phyloP scores from a whole-genome alignment of 2,113 vertebrate genomes.

The Varanus salvator region DNA sequence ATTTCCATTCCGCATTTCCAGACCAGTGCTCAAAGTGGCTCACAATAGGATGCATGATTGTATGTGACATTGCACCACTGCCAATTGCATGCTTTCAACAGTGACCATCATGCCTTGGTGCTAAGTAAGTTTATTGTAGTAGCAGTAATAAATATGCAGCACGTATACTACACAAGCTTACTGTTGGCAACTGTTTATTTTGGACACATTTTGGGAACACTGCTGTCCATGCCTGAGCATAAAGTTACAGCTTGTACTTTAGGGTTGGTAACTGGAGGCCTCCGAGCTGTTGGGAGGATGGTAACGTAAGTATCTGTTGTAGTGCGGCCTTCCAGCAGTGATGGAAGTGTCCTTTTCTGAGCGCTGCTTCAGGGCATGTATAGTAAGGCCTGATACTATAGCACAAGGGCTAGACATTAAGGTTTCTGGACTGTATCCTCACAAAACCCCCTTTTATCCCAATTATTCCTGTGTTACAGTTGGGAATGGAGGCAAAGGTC shows the following conservation, averaged over 20 bases:
- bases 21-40: not conserved
- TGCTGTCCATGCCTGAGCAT: not conserved
- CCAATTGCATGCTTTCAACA: not conserved
- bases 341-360: not conserved
- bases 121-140: not conserved
- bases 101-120: not conserved
- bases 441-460: not conserved
- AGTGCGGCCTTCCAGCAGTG: not conserved
- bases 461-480: not conserved
- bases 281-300: not conserved
- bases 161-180: not conserved
- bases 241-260: not conserved
- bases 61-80: not conserved
- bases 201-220: not conserved
- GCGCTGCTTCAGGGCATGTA: not conserved
- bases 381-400: not conserved
- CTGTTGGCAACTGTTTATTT: not conserved
- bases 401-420: not conserved
- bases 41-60: not conserved
- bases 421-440: not conserved
- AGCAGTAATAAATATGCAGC: not conserved
- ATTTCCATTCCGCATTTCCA: not conserved
- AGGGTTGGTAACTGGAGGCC: not conserved
- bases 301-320: not conserved
- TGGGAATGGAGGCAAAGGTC: not conserved